Evolutionary conservation across 92 coral and sea anemone species (phyloP), one percentile per base, ranked within the genome.

Genomic region (Virgularia gustaviana): DNA sequence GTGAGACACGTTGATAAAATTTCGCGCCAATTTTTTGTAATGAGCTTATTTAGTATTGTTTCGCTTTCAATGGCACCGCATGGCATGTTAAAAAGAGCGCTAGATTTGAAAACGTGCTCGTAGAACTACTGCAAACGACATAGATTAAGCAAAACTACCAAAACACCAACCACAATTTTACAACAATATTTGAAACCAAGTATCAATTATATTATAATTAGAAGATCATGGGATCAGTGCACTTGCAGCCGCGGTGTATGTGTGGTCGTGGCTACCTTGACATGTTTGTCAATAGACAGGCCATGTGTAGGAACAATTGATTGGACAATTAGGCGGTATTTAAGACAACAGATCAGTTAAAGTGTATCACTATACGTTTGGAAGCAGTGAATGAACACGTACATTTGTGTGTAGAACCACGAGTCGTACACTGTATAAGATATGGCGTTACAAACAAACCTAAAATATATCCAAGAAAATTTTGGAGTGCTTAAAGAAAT

Each of bases 101-200:
- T 24, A 44, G 73, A 37, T 66, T 66, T 27, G 35, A 66, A 45
- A 66, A 66, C 73, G 73, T 66, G 73, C 49, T 66, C 55, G n/a
- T n/a, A n/a, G n/a, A n/a, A n/a, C n/a, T n/a, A n/a, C n/a, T n/a
- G n/a, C n/a, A n/a, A n/a, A n/a, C n/a, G n/a, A n/a, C n/a, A n/a
- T n/a, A n/a, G n/a, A n/a, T n/a, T n/a, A n/a, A n/a, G n/a, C n/a
- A n/a, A n/a, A n/a, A n/a, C n/a, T n/a, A n/a, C n/a, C n/a, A n/a
- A n/a, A n/a, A n/a, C n/a, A n/a, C n/a, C n/a, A n/a, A n/a, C n/a
- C n/a, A n/a, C n/a, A n/a, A n/a, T n/a, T n/a, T n/a, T n/a, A n/a
- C n/a, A n/a, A n/a, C n/a, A n/a, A n/a, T 15, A 39, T 39, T 8
- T 8, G 15, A 7, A 39, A 39, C 45, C 15, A 39, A 7, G 15